phyloP scores from a whole-genome alignment of 2,888 invertebrate species.

The Epinotia demarniana region DNA sequence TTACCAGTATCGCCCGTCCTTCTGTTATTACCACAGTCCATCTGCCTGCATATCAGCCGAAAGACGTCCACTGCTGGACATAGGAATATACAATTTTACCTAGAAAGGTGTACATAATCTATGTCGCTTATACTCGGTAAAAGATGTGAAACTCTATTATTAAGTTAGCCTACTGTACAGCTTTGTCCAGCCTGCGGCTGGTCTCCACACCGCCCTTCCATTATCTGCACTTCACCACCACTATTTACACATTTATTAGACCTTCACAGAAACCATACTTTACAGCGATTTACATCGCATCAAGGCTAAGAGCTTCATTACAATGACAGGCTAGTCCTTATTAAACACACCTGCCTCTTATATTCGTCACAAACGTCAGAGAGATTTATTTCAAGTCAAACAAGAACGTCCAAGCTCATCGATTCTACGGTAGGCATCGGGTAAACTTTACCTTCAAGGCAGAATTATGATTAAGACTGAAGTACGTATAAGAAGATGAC shows the following conservation, averaged over 20 bases:
- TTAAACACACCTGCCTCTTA: conserved; percentile 41
- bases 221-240: conserved; percentile 51
- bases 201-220: conserved; percentile 49
- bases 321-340: conserved; percentile 41
- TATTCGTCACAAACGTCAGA: conserved; percentile 21
- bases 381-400: conserved; percentile 39
- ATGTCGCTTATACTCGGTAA: no score
- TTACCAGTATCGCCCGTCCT: no score
- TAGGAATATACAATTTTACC: no score
- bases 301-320: conserved; percentile 44
- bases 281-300: conserved; percentile 45
- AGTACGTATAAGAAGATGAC: neutral
- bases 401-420: conserved; percentile 8
- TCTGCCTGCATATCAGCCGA: no score
- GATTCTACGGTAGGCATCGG: conserved; percentile 2
- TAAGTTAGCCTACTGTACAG: conserved; percentile 32
- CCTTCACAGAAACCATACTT: conserved; percentile 51
- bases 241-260: conserved; percentile 50
- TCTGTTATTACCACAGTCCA: no score
- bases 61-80: no score
- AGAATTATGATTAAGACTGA: neutral
- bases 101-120: neutral
- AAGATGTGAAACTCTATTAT: neutral
- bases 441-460: conserved; percentile 18
- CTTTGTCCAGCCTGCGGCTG: conserved; percentile 16